phyloP scores from a whole-genome alignment of 92 coral and sea anemone genomes.

The Siderastrea siderea region DNA sequence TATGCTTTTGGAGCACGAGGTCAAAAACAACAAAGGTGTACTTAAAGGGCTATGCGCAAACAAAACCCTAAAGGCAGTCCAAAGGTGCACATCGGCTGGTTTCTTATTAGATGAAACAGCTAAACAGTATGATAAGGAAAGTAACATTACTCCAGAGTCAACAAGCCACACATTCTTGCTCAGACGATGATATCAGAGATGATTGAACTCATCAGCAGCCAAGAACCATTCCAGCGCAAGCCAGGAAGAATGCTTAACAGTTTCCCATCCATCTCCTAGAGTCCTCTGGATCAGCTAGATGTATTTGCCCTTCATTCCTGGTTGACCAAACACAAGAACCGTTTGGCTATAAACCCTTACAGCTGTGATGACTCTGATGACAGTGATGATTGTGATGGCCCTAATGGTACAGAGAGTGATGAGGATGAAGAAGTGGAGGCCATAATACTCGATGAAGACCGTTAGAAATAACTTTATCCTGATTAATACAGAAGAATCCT shows the following conservation, averaged over 20 bases:
- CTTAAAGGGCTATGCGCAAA: conserved; percentile 65
- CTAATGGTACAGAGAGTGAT: background rate
- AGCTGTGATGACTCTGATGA: conserved; percentile 37
- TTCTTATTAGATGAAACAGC: conserved; percentile 55
- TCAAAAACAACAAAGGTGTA: conserved; percentile 23
- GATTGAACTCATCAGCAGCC: conserved; percentile 30
- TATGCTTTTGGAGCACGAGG: conserved; percentile 72
- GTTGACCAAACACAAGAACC: conserved; percentile 70
- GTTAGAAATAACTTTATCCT: too few relatives aligned
- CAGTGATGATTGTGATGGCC: conserved; percentile 39
- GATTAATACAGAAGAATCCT: too few relatives aligned
- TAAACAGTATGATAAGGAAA: conserved; percentile 52
- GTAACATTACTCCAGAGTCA: conserved; percentile 54
- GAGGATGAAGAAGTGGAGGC: too few relatives aligned
- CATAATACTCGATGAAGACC: too few relatives aligned
- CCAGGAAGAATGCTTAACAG: conserved; percentile 22
- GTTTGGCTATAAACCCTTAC: conserved; percentile 28
- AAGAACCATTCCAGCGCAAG: conserved; percentile 32
- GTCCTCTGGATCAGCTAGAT: conserved; percentile 56
- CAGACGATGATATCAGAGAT: conserved; percentile 66
- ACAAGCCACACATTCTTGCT: conserved; percentile 73
- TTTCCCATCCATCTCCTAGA: conserved; percentile 31
- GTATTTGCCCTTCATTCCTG: conserved; percentile 69
- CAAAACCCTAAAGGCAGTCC: conserved; percentile 69
- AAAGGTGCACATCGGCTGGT: conserved; percentile 52